phyloP scores from a whole-genome alignment of 2,797 vertebrate species.

The Sebastes wilsoni region DNA sequence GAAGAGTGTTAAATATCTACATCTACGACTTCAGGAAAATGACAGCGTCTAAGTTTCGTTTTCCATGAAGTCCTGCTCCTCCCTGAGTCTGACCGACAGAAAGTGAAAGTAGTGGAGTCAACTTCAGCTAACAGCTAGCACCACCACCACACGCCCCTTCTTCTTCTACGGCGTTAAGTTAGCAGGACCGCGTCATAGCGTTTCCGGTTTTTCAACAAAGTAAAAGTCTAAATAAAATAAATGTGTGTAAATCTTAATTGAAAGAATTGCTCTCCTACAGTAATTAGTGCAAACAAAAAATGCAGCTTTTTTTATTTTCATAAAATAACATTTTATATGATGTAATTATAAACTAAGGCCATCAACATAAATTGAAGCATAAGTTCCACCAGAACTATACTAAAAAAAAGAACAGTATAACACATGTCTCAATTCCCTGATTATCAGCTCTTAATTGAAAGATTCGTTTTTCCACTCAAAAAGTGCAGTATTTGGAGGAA shows the following conservation, averaged over 20 bases:
- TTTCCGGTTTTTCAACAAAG: neutral
- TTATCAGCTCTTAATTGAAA: too few relatives aligned
- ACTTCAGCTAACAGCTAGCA: conserved; percentile 58
- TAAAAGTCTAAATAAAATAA: neutral
- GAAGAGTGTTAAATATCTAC: neutral
- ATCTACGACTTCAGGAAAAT: neutral
- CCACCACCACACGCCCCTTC: conserved; percentile 45
- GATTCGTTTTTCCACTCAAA: too few relatives aligned
- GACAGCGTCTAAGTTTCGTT: conserved; percentile 57
- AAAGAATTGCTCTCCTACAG: too few relatives aligned
- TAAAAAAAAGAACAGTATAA: too few relatives aligned
- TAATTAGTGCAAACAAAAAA: too few relatives aligned
- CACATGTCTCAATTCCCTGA: too few relatives aligned
- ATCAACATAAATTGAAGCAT: too few relatives aligned
- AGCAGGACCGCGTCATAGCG: rapidly evolving
- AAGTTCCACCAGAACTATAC: rapidly evolving
- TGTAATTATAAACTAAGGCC: too few relatives aligned
- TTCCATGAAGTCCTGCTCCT: conserved; percentile 39
- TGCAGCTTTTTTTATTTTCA: too few relatives aligned
- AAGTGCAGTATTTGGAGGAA: too few relatives aligned
- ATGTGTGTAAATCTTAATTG: too few relatives aligned
- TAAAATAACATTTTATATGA: too few relatives aligned
- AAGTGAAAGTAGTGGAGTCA: conserved; percentile 63
- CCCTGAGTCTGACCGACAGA: neutral
- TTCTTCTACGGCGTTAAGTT: conserved; percentile 1